These are phyloP conservation scores for Odontomachus brunneus DNA, from an alignment of 1,140 invertebrate species.

Conservation along the genomic window DNA sequence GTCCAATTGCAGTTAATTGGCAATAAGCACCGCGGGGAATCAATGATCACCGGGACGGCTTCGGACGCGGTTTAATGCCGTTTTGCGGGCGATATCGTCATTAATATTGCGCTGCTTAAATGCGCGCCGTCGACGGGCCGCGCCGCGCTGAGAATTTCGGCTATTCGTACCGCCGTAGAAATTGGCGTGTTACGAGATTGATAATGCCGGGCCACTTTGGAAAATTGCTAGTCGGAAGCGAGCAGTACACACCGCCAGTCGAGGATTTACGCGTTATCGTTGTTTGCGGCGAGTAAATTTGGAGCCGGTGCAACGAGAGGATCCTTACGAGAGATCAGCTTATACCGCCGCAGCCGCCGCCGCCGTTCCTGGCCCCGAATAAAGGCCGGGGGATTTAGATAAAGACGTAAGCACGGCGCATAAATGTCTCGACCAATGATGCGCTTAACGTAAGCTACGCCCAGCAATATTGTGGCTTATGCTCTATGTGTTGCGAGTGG, in stretches of 20 bases:
- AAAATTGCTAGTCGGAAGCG: neutral
- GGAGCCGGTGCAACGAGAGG: neutral
- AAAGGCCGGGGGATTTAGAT: neutral
- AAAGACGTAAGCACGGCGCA: neutral
- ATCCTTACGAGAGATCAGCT: neutral
- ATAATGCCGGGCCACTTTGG: neutral
- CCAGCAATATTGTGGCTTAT: neutral
- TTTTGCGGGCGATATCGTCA: slow-evolving; percentile 49
- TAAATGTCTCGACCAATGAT: neutral
- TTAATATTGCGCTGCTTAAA: slow-evolving; percentile 56
- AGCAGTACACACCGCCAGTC: neutral
- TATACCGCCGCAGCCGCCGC: too few relatives aligned
- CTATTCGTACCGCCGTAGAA: neutral
- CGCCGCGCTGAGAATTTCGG: neutral
- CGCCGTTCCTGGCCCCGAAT: neutral
- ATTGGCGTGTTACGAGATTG: slow-evolving; percentile 16
- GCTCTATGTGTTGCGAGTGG: neutral
- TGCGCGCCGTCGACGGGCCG: neutral
- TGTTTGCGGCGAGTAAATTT: slow-evolving; percentile 21
- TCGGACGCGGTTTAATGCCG: slow-evolving; percentile 57
- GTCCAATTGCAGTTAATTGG: slow-evolving; percentile 63
- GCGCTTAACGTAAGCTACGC: neutral
- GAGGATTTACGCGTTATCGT: slow-evolving; percentile 11
- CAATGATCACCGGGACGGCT: slow-evolving; percentile 48
- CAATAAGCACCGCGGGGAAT: slow-evolving; percentile 65